Evolutionary conservation across 2,797 vertebrate species (phyloP).

Genomic region (Mionectes olivaceus): DNA sequence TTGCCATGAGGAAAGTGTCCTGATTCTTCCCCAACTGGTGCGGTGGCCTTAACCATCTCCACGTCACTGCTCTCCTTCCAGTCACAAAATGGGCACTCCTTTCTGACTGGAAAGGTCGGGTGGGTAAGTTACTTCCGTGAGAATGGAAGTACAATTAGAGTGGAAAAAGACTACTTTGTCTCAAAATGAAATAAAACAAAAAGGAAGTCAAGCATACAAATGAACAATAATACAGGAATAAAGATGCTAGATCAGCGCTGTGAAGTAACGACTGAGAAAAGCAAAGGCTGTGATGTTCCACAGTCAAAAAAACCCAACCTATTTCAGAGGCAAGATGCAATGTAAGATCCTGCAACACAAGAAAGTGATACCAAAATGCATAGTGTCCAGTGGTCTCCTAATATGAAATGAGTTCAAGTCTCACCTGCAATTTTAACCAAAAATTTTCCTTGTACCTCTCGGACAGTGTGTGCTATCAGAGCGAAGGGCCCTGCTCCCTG

Average conservation of each 20-base stretch:
- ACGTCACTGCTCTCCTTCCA: not conserved
- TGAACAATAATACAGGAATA: not conserved
- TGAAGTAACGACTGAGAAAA: not conserved
- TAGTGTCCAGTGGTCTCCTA: not conserved
- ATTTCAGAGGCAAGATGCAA: not conserved
- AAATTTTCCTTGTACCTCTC: not conserved
- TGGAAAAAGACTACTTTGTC: not conserved
- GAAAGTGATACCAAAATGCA: accelerated
- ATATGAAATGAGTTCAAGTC: not conserved
- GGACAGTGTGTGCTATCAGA: not conserved
- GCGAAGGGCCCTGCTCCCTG: not conserved
- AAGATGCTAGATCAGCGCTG: not conserved
- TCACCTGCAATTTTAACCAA: not conserved
- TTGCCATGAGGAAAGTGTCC: not conserved
- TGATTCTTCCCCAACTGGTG: not conserved
- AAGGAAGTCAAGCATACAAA: not conserved
- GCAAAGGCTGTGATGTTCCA: not conserved
- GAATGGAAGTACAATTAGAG: not conserved
- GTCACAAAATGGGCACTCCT: not conserved
- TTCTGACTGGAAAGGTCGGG: not conserved
- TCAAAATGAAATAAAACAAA: not conserved
- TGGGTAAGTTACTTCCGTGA: not conserved
- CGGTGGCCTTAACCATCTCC: not conserved
- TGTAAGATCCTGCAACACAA: not conserved
- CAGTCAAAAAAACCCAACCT: not conserved